Evolutionary conservation across 2,797 vertebrate species (phyloP).

Genomic region (Enteromius fasciolatus): DNA sequence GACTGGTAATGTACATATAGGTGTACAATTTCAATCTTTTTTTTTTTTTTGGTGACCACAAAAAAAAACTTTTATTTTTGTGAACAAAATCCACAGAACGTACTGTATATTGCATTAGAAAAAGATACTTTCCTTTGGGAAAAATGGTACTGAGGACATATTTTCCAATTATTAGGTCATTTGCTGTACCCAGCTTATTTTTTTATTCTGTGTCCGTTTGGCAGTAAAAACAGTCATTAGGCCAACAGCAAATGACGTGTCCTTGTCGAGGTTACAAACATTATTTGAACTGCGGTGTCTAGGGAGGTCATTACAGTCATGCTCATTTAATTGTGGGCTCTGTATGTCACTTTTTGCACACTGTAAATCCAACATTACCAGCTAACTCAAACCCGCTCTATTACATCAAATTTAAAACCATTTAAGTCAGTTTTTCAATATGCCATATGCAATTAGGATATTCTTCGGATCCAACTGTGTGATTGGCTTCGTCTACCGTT

Average conservation of each 20-base stretch:
- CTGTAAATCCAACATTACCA: constrained; percentile 53
- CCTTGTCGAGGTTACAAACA: constrained; percentile 53
- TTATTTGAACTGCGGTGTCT: constrained; percentile 55
- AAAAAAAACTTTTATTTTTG: constrained; percentile 1
- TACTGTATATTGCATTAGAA: constrained; percentile 5
- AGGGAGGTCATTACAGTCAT: constrained; percentile 60
- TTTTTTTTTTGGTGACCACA: not conserved
- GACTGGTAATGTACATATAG: not conserved
- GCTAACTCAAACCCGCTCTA: constrained; percentile 14
- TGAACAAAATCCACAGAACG: not conserved
- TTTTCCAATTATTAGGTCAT: constrained; percentile 53
- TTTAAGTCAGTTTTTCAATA: constrained; percentile 43
- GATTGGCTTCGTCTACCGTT: constrained; percentile 27
- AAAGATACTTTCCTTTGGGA: constrained; percentile 24
- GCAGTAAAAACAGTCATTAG: constrained; percentile 56
- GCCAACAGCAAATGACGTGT: constrained; percentile 51
- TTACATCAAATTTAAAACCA: constrained; percentile 19
- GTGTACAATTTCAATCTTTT: not conserved
- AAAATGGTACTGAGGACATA: constrained; percentile 47
- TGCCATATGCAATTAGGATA: constrained; percentile 16
- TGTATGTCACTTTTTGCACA: constrained; percentile 53
- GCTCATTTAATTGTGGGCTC: constrained; percentile 51
- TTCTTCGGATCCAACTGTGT: constrained; percentile 25
- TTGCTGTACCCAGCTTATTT: constrained; percentile 47
- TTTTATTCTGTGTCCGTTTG: constrained; percentile 47